phyloP scores from a whole-genome alignment of 2,113 vertebrate species.

The Xiphophorus hellerii region DNA sequence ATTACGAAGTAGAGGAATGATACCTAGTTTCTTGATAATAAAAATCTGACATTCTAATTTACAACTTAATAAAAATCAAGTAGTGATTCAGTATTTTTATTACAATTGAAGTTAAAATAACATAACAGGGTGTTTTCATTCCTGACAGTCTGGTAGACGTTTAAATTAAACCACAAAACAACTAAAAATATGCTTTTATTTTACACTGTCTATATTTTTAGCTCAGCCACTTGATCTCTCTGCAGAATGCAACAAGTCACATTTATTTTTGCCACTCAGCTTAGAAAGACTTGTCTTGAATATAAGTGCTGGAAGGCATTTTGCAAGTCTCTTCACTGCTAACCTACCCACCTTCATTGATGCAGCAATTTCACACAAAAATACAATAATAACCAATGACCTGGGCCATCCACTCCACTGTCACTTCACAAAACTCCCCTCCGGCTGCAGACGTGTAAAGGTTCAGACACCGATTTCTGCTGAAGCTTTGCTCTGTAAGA shows the following conservation, averaged over 20 bases:
- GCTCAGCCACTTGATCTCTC: background rate
- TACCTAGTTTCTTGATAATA: background rate
- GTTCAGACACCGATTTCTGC: constrained; percentile 31
- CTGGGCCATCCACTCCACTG: constrained; percentile 44
- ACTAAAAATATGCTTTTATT: background rate
- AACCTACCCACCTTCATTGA: constrained; percentile 52
- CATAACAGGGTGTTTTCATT: no score
- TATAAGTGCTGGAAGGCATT: constrained; percentile 38
- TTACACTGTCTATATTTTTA: background rate
- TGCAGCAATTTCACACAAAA: constrained; percentile 56
- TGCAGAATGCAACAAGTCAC: constrained; percentile 5
- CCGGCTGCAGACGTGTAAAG: constrained; percentile 28
- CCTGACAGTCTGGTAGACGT: no score
- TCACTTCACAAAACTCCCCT: constrained; percentile 45
- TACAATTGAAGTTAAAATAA: no score
- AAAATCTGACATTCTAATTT: background rate
- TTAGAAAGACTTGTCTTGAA: constrained; percentile 5
- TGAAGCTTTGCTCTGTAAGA: constrained; percentile 16
- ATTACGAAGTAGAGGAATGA: background rate
- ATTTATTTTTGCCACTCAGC: background rate
- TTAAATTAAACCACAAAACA: no score
- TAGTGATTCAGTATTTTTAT: no score
- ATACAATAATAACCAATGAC: constrained; percentile 57
- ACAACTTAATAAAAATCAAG: background rate
- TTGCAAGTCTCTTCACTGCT: constrained; percentile 32